Evolutionary conservation across 2,888 invertebrate genomes (phyloP).

Genomic region (Zhuqinia jingwanae): DNA sequence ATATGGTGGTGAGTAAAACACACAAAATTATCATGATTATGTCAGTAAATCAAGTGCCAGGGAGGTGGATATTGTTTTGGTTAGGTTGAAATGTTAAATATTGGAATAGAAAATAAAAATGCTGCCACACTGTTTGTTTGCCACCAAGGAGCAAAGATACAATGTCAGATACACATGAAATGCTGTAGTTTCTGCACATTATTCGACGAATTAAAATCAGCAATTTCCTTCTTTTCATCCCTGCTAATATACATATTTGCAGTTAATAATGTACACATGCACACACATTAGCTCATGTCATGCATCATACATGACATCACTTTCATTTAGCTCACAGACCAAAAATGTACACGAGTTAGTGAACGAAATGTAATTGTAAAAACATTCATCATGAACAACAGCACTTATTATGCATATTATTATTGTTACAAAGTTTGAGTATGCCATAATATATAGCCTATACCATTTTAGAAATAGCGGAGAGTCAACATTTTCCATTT

Average conservation of each 20-base stretch:
- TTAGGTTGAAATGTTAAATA: not conserved
- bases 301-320: not conserved
- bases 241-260: too few species aligned
- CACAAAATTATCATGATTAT: constrained; percentile 12
- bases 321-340: not conserved
- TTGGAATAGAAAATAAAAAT: not conserved
- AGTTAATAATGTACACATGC: not conserved
- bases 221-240: too few species aligned
- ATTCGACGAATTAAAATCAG: not conserved
- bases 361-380: too few species aligned
- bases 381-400: too few species aligned
- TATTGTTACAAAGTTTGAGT: not conserved
- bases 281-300: not conserved
- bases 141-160: not conserved
- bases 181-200: not conserved
- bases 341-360: constrained; percentile 30
- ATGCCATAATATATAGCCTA: not conserved
- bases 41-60: constrained; percentile 21
- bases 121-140: not conserved
- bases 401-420: not conserved
- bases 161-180: not conserved
- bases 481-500: too few species aligned
- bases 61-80: not conserved
- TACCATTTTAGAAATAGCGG: not conserved
- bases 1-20: not conserved